phyloP scores from a whole-genome alignment of 2,797 vertebrate genomes.

The Cirrhinus molitorella region DNA sequence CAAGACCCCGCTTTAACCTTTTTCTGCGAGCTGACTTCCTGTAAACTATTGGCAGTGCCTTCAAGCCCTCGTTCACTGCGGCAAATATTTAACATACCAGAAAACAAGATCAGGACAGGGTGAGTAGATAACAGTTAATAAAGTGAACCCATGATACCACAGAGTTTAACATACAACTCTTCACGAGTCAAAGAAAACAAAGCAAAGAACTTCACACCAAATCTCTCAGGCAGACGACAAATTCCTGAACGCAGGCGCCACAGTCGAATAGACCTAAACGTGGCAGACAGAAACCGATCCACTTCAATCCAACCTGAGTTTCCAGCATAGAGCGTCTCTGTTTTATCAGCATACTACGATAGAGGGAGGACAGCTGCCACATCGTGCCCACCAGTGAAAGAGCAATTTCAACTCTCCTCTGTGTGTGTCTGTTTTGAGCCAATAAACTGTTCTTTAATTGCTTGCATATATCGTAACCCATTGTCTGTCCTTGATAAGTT shows the following conservation, averaged over 20 bases:
- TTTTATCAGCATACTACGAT: neutral
- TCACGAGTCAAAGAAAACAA: conserved; percentile 6
- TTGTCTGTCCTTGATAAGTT: neutral
- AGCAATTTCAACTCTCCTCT: neutral
- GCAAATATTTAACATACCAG: conserved; percentile 49
- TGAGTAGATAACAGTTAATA: conserved; percentile 37
- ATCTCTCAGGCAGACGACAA: conserved; percentile 19
- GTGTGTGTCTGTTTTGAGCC: neutral
- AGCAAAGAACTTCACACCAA: conserved; percentile 31
- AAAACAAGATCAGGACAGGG: conserved; percentile 23
- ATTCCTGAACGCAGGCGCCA: neutral
- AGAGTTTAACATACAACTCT: conserved; percentile 8
- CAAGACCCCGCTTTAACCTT: conserved; percentile 46
- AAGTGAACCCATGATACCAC: neutral
- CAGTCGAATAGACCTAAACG: conserved; percentile 1
- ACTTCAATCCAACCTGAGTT: conserved; percentile 29
- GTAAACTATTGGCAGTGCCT: neutral
- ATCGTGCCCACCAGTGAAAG: neutral
- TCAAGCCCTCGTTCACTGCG: neutral
- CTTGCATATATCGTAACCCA: neutral
- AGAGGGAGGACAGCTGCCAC: neutral
- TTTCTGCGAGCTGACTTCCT: conserved; percentile 31
- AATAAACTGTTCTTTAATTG: neutral
- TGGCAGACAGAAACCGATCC: neutral
- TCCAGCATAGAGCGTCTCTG: neutral